Base-by-base conservation (phyloP, 2,888 invertebrate species). In the Stegophylla sp. region DNA sequence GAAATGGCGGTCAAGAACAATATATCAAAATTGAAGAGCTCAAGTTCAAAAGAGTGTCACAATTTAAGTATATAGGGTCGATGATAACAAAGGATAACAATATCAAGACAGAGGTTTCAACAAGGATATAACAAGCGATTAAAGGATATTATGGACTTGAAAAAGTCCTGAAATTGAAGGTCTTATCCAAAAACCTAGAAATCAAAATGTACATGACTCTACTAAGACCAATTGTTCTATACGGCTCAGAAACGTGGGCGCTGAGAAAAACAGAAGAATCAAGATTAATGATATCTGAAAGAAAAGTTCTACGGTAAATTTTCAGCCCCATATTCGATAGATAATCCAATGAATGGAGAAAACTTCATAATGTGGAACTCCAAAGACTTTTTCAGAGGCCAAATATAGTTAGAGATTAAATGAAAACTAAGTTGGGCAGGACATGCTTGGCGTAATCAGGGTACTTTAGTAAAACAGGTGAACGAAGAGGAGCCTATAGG, bases 61-160 rank as follows among this genome's bases (percentile, higher is more conserved):
- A 45, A 45, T 45, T 45, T 45, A 45, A 45, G 10, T 45, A 5
- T 45, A 10, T 45, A 45, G 45, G 9, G 9, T 45, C 45, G 10
- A 45, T 45, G 10, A 45, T 45, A 45, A 45, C 13, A 1, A 5
- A 56, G 23, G 53, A 56, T 56, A 56, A n/a, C n/a, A n/a, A n/a
- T n/a, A n/a, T n/a, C n/a, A n/a, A n/a, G n/a, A n/a, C n/a, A n/a
- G n/a, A n/a, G 48, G 48, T 48, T 2, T 66, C 43, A 43, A 10
- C 66, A 66, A 66, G 61, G 15, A 61, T 26, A 61, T 28, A 61
- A n/a, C n/a, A 41, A 64, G 64, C 64, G 0, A 64, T 20, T 45
- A 67, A 48, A 48, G 48, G 67, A 67, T 67, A 48, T 48, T 67
- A 67, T 67, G 48, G 67, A 48, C 17, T 67, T 7, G 67, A 67